Evolutionary conservation across 2,888 invertebrate species (phyloP), one percentile per base, ranked within the genome.

Genomic region (Eristalis arbustorum): DNA sequence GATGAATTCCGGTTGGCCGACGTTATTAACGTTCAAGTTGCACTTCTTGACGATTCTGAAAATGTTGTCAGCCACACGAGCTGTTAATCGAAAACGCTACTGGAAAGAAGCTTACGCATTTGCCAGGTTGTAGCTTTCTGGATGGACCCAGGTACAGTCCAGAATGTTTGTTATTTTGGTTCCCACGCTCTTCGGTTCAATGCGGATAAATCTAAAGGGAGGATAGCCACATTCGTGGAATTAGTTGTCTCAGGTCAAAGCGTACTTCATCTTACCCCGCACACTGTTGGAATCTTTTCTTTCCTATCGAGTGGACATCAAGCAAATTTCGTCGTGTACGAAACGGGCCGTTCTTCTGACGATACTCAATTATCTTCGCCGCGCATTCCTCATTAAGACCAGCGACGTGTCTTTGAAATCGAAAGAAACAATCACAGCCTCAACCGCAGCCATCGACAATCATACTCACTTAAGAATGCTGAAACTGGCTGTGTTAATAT

Each of bases 101-200:
- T 25, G 10, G 3, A 31, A 31, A 37, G 18, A 28, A 22, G 3
- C 89, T 80, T 93, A 95, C 95, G 94, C 93, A 90, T 94, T 93
- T 0, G 97, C 96, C 28, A 95, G 90, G 13, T 92, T 92, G 90
- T 98, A 98, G 63, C 97, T 97, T 93, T 98, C 98, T 0, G 98
- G 98, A 94, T 98, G 98, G 88, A 98, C 96, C 92, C 96, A 96
- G 0, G 98, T 98, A 85, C 94, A 94, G 91, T 97, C 97, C 2
- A 97, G 92, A 81, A 93, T 84, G 91, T 94, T 90, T 13, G 88
- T 85, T 6, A 91, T 79, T 14, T 89, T 90, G 3, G 92, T 92
- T 6, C 92, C 91, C 10, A 92, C 89, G 82, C 92, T 92, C 18
- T 91, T 90, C 0, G 93, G 92, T 63, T 93, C 92, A 57, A 94